Percentiles rank a stretch among this genome's conserved stretches.
Conservation (phyloP, 1,140 invertebrate genomes). For the Dysdera silvatica region DNA sequence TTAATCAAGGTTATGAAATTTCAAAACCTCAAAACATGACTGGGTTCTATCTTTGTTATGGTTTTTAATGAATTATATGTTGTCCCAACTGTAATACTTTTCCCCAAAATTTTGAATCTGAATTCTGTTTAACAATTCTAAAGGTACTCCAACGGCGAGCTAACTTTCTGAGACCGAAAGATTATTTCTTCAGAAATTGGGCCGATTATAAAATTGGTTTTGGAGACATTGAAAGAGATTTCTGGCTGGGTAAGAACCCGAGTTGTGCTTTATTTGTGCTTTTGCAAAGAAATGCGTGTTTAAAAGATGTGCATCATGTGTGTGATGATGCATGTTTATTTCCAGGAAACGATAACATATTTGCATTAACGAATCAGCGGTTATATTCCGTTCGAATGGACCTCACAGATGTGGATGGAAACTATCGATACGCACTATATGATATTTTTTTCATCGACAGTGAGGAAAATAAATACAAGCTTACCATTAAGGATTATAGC, state of each 20-base stretch:
- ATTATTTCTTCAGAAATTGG: slow-evolving; percentile 13
- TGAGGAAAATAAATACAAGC: not conserved
- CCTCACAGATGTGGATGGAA: not conserved
- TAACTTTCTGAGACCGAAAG: not conserved
- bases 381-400: slow-evolving; percentile 1
- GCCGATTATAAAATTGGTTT: slow-evolving; percentile 19
- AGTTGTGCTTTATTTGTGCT: not conserved
- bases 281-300: not conserved
- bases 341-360: slow-evolving; percentile 11
- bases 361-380: slow-evolving; percentile 6
- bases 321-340: too few relatives aligned
- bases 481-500: slow-evolving; percentile 2
- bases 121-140: too few relatives aligned
- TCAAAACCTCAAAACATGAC: too few relatives aligned
- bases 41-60: too few relatives aligned
- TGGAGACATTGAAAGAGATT: slow-evolving; percentile 9
- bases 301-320: too few relatives aligned
- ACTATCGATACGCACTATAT: not conserved
- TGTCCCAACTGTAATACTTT: too few relatives aligned
- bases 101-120: too few relatives aligned
- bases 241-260: slow-evolving; percentile 16
- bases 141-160: slow-evolving; percentile 21
- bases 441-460: slow-evolving; percentile 9
- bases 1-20: too few relatives aligned
- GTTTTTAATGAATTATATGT: too few relatives aligned